These are phyloP conservation scores for Berghia stephanieae DNA, from an alignment of 1,140 invertebrate species.

Conservation along the genomic window DNA sequence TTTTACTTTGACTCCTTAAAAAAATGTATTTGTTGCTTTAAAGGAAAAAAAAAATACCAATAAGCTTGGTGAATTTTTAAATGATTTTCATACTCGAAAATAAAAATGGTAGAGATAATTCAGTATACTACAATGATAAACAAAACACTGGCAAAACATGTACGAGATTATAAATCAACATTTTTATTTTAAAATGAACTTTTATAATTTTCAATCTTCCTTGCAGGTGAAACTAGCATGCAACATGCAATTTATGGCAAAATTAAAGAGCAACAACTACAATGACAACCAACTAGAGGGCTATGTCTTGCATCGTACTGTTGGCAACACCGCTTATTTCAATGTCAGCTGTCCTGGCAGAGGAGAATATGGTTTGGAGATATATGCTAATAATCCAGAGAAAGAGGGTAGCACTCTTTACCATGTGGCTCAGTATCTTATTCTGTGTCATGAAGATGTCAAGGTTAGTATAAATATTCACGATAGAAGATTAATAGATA, in stretches of 20 bases:
- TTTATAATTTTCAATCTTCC: no score
- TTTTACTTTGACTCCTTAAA: no score
- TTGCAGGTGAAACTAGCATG: constrained; percentile 40
- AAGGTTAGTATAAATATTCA: constrained; percentile 41
- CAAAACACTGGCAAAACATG: no score
- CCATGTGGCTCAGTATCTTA: constrained; percentile 64
- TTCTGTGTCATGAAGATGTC: constrained; percentile 62
- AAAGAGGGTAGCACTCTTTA: constrained; percentile 63
- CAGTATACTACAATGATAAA: no score
- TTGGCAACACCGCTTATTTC: constrained; percentile 64
- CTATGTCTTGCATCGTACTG: constrained; percentile 61
- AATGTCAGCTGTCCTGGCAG: constrained; percentile 59
- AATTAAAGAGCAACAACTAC: constrained; percentile 61
- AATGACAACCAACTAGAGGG: constrained; percentile 61
- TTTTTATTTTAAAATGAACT: no score
- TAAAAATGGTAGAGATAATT: no score
- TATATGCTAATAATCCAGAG: constrained; percentile 66
- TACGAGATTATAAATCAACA: no score
- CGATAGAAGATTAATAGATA: no score
- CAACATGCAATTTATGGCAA: constrained; percentile 65
- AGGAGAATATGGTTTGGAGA: constrained; percentile 66
- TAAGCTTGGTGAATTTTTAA: no score
- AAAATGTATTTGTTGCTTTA: no score
- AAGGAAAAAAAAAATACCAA: no score
- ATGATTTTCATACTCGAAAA: no score